These are phyloP conservation scores for Macroglossus sobrinus DNA, from an alignment of 2,113 vertebrate genomes.

Conservation along the genomic window DNA sequence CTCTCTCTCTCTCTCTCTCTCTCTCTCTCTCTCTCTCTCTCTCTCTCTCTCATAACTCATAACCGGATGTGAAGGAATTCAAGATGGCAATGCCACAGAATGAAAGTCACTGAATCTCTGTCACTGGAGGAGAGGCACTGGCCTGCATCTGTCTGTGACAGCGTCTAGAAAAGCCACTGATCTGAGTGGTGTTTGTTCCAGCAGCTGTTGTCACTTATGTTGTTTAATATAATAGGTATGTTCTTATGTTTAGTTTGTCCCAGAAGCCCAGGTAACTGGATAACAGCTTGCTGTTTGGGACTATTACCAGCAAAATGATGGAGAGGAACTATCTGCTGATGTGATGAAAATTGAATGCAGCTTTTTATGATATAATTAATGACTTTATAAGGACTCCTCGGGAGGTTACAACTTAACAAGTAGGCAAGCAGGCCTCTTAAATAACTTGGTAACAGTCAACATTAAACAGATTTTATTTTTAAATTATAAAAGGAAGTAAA, in stretches of 20 bases:
- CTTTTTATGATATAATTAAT: background rate
- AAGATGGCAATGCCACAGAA: background rate
- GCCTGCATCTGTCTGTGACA: too few species aligned
- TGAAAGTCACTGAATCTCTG: background rate
- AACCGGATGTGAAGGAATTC: background rate
- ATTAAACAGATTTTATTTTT: background rate
- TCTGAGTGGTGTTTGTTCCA: background rate
- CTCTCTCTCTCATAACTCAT: background rate
- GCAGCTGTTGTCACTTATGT: too few species aligned
- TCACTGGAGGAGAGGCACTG: background rate
- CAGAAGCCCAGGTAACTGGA: background rate
- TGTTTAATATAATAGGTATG: background rate
- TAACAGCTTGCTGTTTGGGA: background rate
- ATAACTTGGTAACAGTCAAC: background rate
- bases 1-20: background rate
- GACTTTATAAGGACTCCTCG: background rate
- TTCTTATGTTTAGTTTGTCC: background rate
- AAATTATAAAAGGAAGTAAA: background rate
- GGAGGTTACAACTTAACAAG: background rate
- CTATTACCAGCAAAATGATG: background rate
- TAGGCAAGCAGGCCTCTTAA: background rate
- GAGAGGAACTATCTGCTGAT: background rate
- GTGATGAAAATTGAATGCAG: background rate
- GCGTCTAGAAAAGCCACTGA: background rate
- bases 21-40: background rate